phyloP scores from a whole-genome alignment of 2,888 invertebrate species.

The Nezara viridula region DNA sequence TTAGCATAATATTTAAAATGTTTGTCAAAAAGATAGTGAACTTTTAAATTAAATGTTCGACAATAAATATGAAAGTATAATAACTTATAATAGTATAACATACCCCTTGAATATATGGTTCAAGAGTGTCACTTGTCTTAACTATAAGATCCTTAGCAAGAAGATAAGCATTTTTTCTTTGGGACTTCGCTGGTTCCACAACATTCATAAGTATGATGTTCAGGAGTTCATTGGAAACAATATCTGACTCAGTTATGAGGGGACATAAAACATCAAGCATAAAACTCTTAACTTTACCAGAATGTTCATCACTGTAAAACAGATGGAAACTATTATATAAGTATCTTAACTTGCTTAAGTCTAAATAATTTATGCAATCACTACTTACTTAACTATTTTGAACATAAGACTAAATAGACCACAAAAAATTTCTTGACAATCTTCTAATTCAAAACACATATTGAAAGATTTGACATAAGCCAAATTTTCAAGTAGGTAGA shows the following conservation, averaged over 20 bases:
- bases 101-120: constrained; percentile 94
- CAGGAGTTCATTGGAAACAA: constrained; percentile 92
- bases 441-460: constrained; percentile 98
- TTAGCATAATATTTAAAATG: too few species aligned
- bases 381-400: constrained; percentile 92
- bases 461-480: constrained; percentile 98
- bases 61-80: neutral
- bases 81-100: too few species aligned
- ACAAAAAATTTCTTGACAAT: constrained; percentile 97
- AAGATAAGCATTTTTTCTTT: constrained; percentile 89
- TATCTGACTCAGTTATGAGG: constrained; percentile 94
- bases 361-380: neutral
- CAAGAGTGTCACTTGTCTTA: constrained; percentile 92
- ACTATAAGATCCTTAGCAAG: constrained; percentile 92
- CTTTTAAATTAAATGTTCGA: neutral
- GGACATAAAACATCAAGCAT: constrained; percentile 97
- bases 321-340: neutral
- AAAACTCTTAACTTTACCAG: constrained; percentile 94
- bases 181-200: constrained; percentile 92
- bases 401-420: constrained; percentile 94
- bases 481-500: constrained; percentile 95
- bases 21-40: neutral
- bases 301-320: constrained; percentile 87
- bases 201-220: constrained; percentile 95
- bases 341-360: neutral